Evolutionary conservation across 37 sponge, comb jelly and placozoan genomes (phyloP), one percentile per base, ranked within the genome.

Genomic region (Oopsacas minuta): DNA sequence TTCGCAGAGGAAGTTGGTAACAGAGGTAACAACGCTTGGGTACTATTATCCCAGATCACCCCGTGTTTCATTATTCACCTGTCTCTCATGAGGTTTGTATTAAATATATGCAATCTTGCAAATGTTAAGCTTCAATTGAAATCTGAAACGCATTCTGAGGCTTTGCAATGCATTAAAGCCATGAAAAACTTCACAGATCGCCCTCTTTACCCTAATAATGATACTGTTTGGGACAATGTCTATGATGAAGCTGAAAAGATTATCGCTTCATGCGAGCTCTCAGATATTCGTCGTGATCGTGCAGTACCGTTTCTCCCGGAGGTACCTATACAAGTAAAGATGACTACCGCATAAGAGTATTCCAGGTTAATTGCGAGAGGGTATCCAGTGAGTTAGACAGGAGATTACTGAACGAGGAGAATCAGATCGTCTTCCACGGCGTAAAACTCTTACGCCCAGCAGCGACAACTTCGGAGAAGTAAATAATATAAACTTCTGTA

Each of bases 341-440:
- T 61, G 75, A 61, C 75, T 61, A 61, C 75, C 75, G 22, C 75
- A 61, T 32, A 61, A 25, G 75, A 5, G 75, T 61, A 32, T 61
- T 61, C 75, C 28, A 32, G 28, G 32, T 34, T 34, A 34, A 32
- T 25, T 61, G 75, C 28, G 32, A 61, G 75, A 61, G 75, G 75
- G 75, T 61, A 3, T 7, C 75, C 5, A 34, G 28, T 61, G 75
- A 61, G 75, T 34, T 61, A 34, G 75, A 61, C 28, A 61, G 28
- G 75, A 3, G 20, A 34, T 61, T 61, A 25, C 75, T 61, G 28
- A 61, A 61, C 22, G 22, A 61, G 7, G 75, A 61, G 28, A 61
- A 61, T 12, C 75, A 20, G 75, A 34, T 61, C 75, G 75, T 61
- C 32, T 61, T 32, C 28, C 22, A 34, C 28, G 75, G 75, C 30